Evolutionary conservation across 1,140 invertebrate species (phyloP).

Genomic region (Hyles euphorbiae): DNA sequence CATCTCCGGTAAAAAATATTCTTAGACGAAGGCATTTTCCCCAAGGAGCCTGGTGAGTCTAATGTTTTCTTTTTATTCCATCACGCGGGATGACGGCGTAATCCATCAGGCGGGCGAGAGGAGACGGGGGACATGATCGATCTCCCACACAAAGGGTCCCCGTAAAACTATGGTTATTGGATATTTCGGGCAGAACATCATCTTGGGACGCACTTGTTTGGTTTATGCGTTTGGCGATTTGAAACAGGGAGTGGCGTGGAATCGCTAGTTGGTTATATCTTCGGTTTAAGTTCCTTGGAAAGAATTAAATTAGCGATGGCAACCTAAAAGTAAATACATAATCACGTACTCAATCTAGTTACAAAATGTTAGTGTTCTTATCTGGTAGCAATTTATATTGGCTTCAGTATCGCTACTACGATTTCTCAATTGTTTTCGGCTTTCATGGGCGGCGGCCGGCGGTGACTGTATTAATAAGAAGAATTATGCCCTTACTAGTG

Average conservation of each 20-base stretch:
- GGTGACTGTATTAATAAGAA: too few species aligned
- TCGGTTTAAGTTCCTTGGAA: too few species aligned
- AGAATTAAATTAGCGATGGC: too few species aligned
- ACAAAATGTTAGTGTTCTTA: too few species aligned
- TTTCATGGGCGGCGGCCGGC: too few species aligned
- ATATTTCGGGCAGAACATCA: conserved; percentile 45
- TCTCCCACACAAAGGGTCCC: conserved; percentile 49
- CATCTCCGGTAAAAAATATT: conserved; percentile 29
- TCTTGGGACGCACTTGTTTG: conserved; percentile 40
- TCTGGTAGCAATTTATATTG: too few species aligned
- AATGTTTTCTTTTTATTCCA: conserved; percentile 69
- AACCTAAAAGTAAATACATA: too few species aligned
- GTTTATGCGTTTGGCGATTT: conserved; percentile 32
- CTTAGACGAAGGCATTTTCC: conserved; percentile 38
- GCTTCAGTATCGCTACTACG: too few species aligned
- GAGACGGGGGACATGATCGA: conserved; percentile 48
- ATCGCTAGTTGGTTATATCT: background rate
- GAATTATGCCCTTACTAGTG: too few species aligned
- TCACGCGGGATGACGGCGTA: conserved; percentile 44
- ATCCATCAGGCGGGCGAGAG: conserved; percentile 46
- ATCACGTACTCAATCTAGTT: too few species aligned
- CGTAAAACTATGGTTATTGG: conserved; percentile 67
- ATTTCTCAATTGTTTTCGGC: too few species aligned
- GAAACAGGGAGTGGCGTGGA: conserved; percentile 17
- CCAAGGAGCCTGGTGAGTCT: conserved; percentile 31